A percentile compares a stretch with the other conserved stretches of the same genome.
Conservation (phyloP, 2,888 invertebrate species). For the Leptogaster cylindrica region DNA sequence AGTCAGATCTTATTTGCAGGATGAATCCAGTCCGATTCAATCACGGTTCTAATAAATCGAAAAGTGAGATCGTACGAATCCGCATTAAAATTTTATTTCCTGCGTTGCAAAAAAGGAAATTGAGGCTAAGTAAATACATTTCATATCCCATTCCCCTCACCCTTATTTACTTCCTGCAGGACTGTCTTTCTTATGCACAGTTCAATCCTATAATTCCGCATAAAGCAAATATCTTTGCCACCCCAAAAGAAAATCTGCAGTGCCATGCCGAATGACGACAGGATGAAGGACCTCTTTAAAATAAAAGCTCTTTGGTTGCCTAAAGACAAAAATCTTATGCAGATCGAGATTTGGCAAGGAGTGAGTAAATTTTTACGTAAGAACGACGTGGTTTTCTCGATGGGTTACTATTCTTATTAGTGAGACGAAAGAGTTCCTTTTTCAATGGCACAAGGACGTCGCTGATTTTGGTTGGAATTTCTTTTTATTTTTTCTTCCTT, state of each 20-base stretch:
- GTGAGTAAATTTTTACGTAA: too few relatives aligned
- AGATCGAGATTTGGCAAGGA: constrained; percentile 7
- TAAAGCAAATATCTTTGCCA: constrained; percentile 12
- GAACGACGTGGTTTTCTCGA: too few relatives aligned
- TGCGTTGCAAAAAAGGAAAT: background rate
- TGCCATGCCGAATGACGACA: background rate
- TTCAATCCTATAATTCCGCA: constrained; percentile 14
- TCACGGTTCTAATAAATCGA: constrained; percentile 16
- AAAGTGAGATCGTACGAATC: constrained; percentile 11
- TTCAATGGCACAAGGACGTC: too few relatives aligned
- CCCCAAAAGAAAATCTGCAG: background rate
- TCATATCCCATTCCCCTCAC: background rate
- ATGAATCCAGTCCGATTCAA: constrained; percentile 12
- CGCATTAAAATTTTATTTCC: constrained; percentile 14
- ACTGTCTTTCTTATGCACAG: background rate
- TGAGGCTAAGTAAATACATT: constrained; percentile 19
- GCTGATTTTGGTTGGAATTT: too few relatives aligned
- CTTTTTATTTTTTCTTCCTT: too few relatives aligned
- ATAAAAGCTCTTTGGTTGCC: constrained; percentile 2
- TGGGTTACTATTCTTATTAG: too few relatives aligned
- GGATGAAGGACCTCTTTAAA: constrained; percentile 2
- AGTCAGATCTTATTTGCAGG: constrained; percentile 14
- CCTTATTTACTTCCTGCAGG: background rate
- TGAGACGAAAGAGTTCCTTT: too few relatives aligned
- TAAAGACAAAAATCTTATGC: constrained; percentile 10